Evolutionary conservation across 2,888 invertebrate genomes (phyloP), one percentile per base, ranked within the genome.

Genomic region (Cosmia pyralina): DNA sequence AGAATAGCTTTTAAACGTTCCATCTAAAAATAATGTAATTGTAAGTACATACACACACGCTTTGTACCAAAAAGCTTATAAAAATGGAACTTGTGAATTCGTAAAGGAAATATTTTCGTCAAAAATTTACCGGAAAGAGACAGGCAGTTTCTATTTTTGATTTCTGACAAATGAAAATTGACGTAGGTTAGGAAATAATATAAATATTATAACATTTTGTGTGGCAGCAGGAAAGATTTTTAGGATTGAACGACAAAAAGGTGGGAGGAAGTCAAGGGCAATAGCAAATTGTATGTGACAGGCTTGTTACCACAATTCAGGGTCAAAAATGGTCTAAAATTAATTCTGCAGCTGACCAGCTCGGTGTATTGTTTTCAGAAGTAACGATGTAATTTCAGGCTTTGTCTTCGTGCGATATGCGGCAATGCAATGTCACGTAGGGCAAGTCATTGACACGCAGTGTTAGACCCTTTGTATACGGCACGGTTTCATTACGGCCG

Each of bases 131-230:
- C 77, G 59, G 50, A 60, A 69, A 57, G 13, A 65, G 64, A 53
- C 48, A 67, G 22, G 28, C 28, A 2, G 66, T 5, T 19, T 57
- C 69, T 65, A 77, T 72, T 79, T 83, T 66, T 69, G 69, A 80
- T 74, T 70, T 60, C 58, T 38, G 69, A 80, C 74, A 85, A 85
- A 86, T 85, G 68, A 73, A 75, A 77, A 86, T 82, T 85, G 85
- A 85, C 69, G 34, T 59, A 82, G 85, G 85, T 84, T 60, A 60
- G 55, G 38, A 52, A 57, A 65, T 65, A 76, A 84, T 75, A 63
- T 71, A 77, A 75, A 84, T 81, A 77, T 86, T 63, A 84, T 72
- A 50, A 81, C 48, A 59, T 68, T 79, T 60, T 64, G 13, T 48
- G 75, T 41, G n/a, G 38, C 2, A 38, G 38, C 38, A 38, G n/a